Percentiles rank a stretch among this genome's conserved stretches.
Conservation (phyloP, 1,140 invertebrate species). For the Magallana angulata region DNA sequence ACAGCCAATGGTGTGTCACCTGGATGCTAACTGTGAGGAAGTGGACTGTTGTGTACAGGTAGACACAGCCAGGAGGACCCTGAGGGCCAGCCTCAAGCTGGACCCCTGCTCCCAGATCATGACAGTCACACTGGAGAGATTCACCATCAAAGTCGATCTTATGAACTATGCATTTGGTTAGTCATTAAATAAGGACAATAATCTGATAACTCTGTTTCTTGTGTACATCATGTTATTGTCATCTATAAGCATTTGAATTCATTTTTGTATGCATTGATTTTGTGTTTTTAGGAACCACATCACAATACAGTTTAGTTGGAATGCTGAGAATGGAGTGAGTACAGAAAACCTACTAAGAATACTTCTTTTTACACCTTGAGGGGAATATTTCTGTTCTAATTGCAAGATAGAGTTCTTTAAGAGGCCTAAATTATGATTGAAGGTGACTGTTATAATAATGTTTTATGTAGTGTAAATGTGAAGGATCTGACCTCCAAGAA, state of each 20-base stretch:
- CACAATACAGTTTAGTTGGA: constrained; percentile 34
- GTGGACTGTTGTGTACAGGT: constrained; percentile 48
- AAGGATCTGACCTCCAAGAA: constrained; percentile 44
- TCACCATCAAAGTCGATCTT: constrained; percentile 41
- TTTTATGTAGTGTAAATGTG: constrained; percentile 49
- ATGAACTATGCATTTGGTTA: constrained; percentile 43
- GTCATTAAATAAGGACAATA: background rate
- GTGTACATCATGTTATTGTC: no score
- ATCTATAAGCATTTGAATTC: no score
- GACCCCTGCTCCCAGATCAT: constrained; percentile 41
- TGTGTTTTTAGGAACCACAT: constrained; percentile 32
- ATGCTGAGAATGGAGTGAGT: constrained; percentile 41
- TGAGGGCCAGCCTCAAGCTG: constrained; percentile 41
- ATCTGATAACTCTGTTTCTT: no score
- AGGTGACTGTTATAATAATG: no score
- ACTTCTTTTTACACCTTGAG: background rate
- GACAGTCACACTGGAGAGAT: constrained; percentile 43
- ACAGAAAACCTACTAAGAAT: background rate
- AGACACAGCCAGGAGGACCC: constrained; percentile 39
- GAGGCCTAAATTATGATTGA: no score
- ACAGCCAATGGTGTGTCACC: constrained; percentile 36
- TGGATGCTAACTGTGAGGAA: constrained; percentile 42
- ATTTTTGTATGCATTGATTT: background rate
- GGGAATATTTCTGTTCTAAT: background rate
- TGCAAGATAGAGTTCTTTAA: no score